These are phyloP conservation scores for Automeris io DNA, from an alignment of 2,888 invertebrate genomes.

Conservation along the genomic window DNA sequence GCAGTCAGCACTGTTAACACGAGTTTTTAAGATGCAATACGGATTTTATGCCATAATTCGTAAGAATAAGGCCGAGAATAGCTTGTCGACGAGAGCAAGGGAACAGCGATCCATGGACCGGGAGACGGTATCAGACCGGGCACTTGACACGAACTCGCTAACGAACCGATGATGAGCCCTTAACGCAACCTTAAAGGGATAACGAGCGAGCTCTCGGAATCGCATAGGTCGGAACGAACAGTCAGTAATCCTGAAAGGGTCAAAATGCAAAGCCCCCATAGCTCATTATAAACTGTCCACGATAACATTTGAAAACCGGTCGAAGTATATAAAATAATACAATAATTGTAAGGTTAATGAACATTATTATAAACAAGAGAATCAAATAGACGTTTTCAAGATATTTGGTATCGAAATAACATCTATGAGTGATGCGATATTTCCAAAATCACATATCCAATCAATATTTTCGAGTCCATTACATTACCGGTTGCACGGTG, in stretches of 20 bases:
- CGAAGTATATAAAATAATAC: too few species aligned
- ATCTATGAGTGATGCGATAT: too few species aligned
- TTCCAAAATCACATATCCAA: too few species aligned
- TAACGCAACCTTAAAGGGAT: constrained; percentile 30
- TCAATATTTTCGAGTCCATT: too few species aligned
- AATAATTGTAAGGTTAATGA: too few species aligned
- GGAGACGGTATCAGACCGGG: constrained; percentile 22
- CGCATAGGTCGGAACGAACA: too few species aligned
- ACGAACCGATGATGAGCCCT: constrained; percentile 47
- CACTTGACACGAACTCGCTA: constrained; percentile 49
- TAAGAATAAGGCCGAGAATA: constrained; percentile 15
- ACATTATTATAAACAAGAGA: too few species aligned
- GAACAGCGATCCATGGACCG: constrained; percentile 6
- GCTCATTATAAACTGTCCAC: background rate
- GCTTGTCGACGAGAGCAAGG: constrained; percentile 7
- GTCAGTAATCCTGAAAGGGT: background rate
- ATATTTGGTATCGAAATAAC: too few species aligned
- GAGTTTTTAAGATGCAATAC: background rate
- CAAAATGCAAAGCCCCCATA: background rate
- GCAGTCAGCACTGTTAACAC: constrained; percentile 13
- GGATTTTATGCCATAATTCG: constrained; percentile 13
- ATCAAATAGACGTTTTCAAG: too few species aligned
- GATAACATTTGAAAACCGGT: too few species aligned
- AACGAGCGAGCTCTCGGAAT: constrained; percentile 15
- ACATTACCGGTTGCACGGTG: too few species aligned